These are phyloP conservation scores for Auanema freiburgensis DNA, from an alignment of 2,888 invertebrate species.

Conservation along the genomic window DNA sequence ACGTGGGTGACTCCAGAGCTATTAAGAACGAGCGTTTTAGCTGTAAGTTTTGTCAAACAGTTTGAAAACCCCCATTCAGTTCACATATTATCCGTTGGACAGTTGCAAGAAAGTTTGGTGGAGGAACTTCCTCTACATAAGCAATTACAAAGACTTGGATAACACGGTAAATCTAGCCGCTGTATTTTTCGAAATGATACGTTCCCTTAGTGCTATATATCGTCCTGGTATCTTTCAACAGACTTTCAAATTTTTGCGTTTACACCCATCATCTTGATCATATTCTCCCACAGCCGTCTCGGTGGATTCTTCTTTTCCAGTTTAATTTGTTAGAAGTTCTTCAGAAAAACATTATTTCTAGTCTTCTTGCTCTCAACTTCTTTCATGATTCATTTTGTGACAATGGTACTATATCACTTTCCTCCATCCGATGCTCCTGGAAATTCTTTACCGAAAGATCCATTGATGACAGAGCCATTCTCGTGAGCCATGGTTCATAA, in stretches of 20 bases:
- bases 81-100: conserved; percentile 18
- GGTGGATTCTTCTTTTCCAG: conserved; percentile 6
- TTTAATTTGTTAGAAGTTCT: not conserved
- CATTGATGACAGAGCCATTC: conserved; percentile 8
- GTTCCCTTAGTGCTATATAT: conserved; percentile 34
- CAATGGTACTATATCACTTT: conserved; percentile 12
- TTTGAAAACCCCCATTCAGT: not conserved
- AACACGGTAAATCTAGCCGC: conserved; percentile 22
- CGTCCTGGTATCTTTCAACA: conserved; percentile 52
- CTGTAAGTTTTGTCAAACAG: conserved; percentile 1
- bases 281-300: conserved; percentile 1
- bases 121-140: conserved; percentile 48
- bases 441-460: conserved; percentile 6
- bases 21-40: conserved; percentile 7
- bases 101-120: conserved; percentile 36
- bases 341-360: not conserved
- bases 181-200: not conserved
- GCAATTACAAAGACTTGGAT: conserved; percentile 33
- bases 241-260: conserved; percentile 48
- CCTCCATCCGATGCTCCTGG: conserved; percentile 3
- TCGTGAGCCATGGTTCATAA: not conserved
- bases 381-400: conserved; percentile 7
- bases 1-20: conserved; percentile 32
- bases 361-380: not conserved
- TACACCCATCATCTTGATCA: conserved; percentile 8